phyloP scores from a whole-genome alignment of 2,888 invertebrate genomes.

The Drosophila melanosoma region DNA sequence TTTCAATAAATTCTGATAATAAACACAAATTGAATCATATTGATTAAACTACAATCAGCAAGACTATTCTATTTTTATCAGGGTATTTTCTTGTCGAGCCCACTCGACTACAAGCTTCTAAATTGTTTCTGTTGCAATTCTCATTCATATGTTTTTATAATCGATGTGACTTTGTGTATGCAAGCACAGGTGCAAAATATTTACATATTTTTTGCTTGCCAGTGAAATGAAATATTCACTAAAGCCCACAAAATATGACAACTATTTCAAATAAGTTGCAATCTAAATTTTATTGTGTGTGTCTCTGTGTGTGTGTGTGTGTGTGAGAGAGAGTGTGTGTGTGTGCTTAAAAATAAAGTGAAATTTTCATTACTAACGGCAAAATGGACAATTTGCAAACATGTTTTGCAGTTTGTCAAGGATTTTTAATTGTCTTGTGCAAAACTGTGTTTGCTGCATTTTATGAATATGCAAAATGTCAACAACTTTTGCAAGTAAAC shows the following conservation, averaged over 20 bases:
- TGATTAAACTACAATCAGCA: too few relatives aligned
- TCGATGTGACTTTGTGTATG: conserved; percentile 50
- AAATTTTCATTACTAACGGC: conserved; percentile 49
- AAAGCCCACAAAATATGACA: conserved; percentile 13
- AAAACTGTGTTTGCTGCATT: conserved; percentile 37
- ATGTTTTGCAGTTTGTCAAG: conserved; percentile 48
- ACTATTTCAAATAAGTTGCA: conserved; percentile 18
- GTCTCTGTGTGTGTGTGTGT: conserved; percentile 6
- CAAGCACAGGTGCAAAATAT: conserved; percentile 35
- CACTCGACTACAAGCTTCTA: not conserved
- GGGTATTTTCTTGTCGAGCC: not conserved
- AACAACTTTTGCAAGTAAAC: conserved; percentile 61
- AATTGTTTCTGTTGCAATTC: conserved; percentile 31
- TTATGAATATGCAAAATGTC: conserved; percentile 60
- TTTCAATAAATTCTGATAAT: not conserved
- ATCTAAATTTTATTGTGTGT: conserved; percentile 35
- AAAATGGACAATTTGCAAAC: conserved; percentile 35
- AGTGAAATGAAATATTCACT: conserved; percentile 48
- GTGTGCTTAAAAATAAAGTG: conserved; percentile 27
- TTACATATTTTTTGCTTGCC: conserved; percentile 10
- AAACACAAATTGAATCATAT: not conserved
- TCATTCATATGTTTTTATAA: conserved; percentile 18
- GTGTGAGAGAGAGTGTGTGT: conserved; percentile 2
- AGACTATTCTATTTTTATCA: not conserved
- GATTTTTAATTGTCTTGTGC: conserved; percentile 29